Evolutionary conservation across 2,888 invertebrate genomes (phyloP), one percentile per base, ranked within the genome.

Genomic region (Drosophila sordidula): DNA sequence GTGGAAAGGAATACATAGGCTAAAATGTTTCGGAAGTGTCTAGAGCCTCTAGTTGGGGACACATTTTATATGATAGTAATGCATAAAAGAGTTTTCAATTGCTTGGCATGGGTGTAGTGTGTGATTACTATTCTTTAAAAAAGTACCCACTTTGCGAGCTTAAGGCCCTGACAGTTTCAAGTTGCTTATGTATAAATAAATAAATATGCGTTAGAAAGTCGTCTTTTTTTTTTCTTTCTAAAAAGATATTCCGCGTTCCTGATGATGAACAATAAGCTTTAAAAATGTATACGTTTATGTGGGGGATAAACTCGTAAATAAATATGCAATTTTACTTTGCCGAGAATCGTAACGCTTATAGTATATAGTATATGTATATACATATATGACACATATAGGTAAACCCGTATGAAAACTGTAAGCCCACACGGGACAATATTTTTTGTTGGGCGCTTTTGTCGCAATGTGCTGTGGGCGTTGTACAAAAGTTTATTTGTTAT

Each of bases 401-500:
- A 52, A 52, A 64, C 64, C 29, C 29, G 39, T 45, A 52, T 61
- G 45, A 49, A 55, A 46, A 47, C 34, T 18, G 16, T 38, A 29
- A 58, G 11, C 54, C 61, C 75, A 79, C 76, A 55, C 50, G 14
- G 36, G 34, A 6, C 50, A 55, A 58, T 46, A 56, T 41, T 50
- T 58, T 41, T 46, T 51, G 22, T 22, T 49, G 38, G 58, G 26
- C 56, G 76, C 57, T 51, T 42, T 61, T 47, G 36, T 42, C 50
- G 8, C 18, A 42, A 22, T 55, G 56, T 54, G 47, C 47, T 68
- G 87, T 85, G 75, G 88, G 86, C 56, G 75, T 70, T 67, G 26
- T 47, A 42, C 49, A 66, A 68, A 76, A 66, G 52, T 71, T 70
- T 77, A 67, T 79, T 79, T 85, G 68, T 87, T 61, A 77, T 70